A percentile compares a stretch with the other conserved stretches of the same genome.
phyloP scores from a whole-genome alignment of 2,113 vertebrate genomes.

The Sarotherodon lohbergeri region DNA sequence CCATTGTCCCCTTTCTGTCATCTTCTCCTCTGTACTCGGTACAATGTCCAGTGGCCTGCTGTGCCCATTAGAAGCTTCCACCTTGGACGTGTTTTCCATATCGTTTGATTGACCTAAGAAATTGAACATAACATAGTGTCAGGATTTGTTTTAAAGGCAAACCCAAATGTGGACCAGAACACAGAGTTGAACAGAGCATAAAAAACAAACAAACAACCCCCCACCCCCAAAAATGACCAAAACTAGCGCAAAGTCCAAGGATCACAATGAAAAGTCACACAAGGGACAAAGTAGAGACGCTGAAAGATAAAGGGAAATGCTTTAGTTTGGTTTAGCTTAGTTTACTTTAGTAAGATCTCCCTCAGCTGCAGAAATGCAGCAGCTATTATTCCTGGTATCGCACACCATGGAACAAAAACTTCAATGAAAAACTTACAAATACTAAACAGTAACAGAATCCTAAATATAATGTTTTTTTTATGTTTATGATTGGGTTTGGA shows the following conservation, averaged over 20 bases:
- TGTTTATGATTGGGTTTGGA: neutral
- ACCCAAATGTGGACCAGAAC: neutral
- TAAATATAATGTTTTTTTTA: neutral
- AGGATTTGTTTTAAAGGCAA: neutral
- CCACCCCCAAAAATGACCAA: neutral
- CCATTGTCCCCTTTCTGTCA: slow-evolving; percentile 87
- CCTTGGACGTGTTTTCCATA: slow-evolving; percentile 42
- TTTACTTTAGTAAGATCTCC: neutral
- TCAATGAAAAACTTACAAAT: neutral
- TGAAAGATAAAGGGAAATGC: neutral
- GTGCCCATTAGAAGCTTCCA: slow-evolving; percentile 57
- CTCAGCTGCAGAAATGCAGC: neutral
- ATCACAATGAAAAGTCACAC: neutral
- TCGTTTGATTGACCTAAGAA: slow-evolving; percentile 15
- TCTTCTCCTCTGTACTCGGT: slow-evolving; percentile 61
- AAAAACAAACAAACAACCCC: neutral
- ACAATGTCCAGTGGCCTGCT: slow-evolving; percentile 58
- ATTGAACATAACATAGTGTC: neutral
- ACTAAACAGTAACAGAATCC: neutral
- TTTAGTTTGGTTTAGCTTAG: neutral
- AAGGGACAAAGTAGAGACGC: neutral
- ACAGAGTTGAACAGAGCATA: neutral
- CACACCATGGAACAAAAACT: neutral
- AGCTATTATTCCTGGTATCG: neutral
- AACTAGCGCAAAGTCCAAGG: neutral